Conservation (phyloP, 2,113 vertebrate genomes). For the Monopterus albus region DNA sequence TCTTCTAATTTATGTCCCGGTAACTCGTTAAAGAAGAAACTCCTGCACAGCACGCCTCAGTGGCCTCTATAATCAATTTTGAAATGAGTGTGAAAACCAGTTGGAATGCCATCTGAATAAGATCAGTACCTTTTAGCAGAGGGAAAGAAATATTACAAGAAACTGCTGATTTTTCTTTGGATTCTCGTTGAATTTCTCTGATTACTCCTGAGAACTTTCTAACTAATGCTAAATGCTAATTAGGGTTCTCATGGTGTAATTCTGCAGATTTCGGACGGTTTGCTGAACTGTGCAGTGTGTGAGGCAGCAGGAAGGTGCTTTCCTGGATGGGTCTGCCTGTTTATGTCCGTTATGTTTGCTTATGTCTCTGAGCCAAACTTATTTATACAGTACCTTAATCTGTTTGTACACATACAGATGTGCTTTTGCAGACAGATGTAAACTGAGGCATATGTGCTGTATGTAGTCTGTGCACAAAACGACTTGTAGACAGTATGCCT, state of each 20-base stretch:
- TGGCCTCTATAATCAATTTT: slow-evolving; percentile 27
- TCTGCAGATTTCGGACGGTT: slow-evolving; percentile 30
- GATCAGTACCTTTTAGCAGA: background rate
- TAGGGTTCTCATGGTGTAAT: background rate
- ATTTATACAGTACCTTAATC: slow-evolving; percentile 40
- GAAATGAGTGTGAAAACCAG: slow-evolving; percentile 7
- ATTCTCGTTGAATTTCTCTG: slow-evolving; percentile 1
- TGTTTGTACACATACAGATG: slow-evolving; percentile 47
- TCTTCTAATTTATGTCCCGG: too few species aligned
- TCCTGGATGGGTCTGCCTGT: slow-evolving; percentile 32
- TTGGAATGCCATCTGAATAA: background rate
- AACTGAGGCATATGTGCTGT: slow-evolving; percentile 53
- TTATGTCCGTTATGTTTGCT: slow-evolving; percentile 40
- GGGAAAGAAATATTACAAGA: slow-evolving; percentile 8
- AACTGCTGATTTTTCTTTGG: background rate
- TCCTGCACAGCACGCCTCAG: background rate
- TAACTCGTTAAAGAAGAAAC: too few species aligned
- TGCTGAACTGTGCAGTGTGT: slow-evolving; percentile 2
- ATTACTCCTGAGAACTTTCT: slow-evolving; percentile 8
- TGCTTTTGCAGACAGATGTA: slow-evolving; percentile 25
- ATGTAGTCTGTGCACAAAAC: slow-evolving; percentile 45
- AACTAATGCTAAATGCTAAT: slow-evolving; percentile 7
- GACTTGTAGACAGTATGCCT: slow-evolving; percentile 51
- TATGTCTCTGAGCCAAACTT: slow-evolving; percentile 26
- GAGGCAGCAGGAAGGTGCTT: slow-evolving; percentile 23